Evolutionary conservation across 1,140 invertebrate species (phyloP).

Genomic region (Heliconius himera): DNA sequence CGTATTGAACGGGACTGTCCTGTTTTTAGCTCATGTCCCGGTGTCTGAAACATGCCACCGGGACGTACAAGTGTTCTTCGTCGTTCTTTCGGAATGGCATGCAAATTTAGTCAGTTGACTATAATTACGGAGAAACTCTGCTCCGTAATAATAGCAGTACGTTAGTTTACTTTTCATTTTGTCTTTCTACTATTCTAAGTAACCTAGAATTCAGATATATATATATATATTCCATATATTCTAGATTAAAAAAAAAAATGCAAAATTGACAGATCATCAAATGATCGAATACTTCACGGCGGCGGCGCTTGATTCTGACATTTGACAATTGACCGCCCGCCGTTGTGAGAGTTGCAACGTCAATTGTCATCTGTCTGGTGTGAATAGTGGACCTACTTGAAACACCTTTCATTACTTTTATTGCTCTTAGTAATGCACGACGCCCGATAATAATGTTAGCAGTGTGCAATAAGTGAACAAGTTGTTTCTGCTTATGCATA

Average conservation of each 20-base stretch:
- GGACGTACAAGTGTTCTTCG: too few relatives aligned
- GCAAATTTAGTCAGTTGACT: too few relatives aligned
- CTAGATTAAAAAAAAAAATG: not conserved
- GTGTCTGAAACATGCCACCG: too few relatives aligned
- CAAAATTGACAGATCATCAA: not conserved
- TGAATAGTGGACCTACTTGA: not conserved
- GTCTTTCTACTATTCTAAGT: too few relatives aligned
- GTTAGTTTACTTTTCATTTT: too few relatives aligned
- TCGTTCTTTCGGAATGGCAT: too few relatives aligned
- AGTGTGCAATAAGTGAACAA: conserved; percentile 22
- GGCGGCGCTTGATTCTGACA: not conserved
- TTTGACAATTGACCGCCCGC: conserved; percentile 4
- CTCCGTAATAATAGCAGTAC: too few relatives aligned
- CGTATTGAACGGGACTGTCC: too few relatives aligned
- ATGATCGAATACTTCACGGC: not conserved
- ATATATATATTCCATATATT: too few relatives aligned
- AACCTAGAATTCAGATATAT: not conserved
- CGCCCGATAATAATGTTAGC: conserved; percentile 16
- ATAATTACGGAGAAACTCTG: too few relatives aligned
- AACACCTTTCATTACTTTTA: conserved; percentile 14
- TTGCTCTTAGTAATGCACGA: not conserved
- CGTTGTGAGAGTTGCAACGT: not conserved
- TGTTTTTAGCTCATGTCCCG: too few relatives aligned
- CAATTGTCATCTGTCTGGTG: not conserved
- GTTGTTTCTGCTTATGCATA: not conserved